Base-by-base conservation (phyloP, 2,888 invertebrate species). In the Lasioglossum malachurum region DNA sequence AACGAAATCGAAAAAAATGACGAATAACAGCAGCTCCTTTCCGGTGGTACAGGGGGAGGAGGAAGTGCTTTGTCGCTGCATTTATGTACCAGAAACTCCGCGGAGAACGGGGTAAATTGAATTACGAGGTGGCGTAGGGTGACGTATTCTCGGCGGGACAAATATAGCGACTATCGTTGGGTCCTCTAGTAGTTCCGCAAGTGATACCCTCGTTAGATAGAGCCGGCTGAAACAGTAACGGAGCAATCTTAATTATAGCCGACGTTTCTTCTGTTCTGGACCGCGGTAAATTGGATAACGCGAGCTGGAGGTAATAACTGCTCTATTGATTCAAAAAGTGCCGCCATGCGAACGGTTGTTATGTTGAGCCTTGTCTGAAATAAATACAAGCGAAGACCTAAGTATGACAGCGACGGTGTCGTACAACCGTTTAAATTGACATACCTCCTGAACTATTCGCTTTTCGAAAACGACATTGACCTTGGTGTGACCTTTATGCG, bases 71-170 rank as follows among this genome's bases (percentile, higher is more conserved):
- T 53, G 76, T 46, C 41, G 46, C 19, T 38, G 69, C 74, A 46
- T 57, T 75, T 73, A n/a, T n/a, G n/a, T n/a, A 73, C 73, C 53
- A 53, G 84, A 78, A 77, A 73, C 60, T 86, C 76, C 46, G 35
- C 2, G 27, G 79, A 77, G 87, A 75, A 81, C 83, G 72, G 75
- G 53, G 41, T 60, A 89, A 89, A 90, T 89, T 84, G 78, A 80
- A 87, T 87, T 85, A 88, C 79, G 44, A 67, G 60, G 64, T 64
- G 64, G 57, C 73, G 57, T 31, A 23, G 69, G 76, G 23, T 60
- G 83, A 87, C 27, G 80, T 80, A 69, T 41, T 69, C 69, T 69
- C 69, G 14, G n/a, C 12, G 69, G 69, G 69, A 69, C 69, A 12
- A 69, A 23, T 69, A 69, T 69, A n/a, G 69, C 1, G 38, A 41